Evolutionary conservation across 2,797 vertebrate species (phyloP), one percentile per base, ranked within the genome.

Genomic region (Amazonetta brasiliensis): DNA sequence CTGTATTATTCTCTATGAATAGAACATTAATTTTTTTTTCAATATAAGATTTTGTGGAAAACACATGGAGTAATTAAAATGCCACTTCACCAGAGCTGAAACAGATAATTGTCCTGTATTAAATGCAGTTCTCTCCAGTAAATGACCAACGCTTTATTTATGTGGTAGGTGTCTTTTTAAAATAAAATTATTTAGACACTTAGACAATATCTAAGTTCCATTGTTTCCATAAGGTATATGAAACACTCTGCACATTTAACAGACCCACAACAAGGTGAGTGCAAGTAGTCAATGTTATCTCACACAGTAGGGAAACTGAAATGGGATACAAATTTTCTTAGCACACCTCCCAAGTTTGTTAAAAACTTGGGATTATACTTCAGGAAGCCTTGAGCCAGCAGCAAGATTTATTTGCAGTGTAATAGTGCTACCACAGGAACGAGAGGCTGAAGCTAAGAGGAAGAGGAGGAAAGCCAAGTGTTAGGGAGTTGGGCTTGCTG

Each of bases 341-440:
- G 22, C n/a, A 25, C 11, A 43, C 12, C 35, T 41, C n/a, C 3
- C 7, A 88, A 60, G 4, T 44, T 33, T 48, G 52, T 56, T 19
- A 41, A 77, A 92, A 94, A 37, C 1, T 8, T 72, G 11, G 11
- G 10, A 35, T 79, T 41, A 41, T 48, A 69, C 59, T 39, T 56
- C 33, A 43, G 14, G 14, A 93, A 89, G 84, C 12, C 6, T 43
- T 31, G 46, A 91, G 26, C 23, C 33, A 50, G 4, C 30, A 44
- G 4, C 0, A 1, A 75, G 37, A 23, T 0, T 21, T 81, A 33
- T 37, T 58, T 82, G 37, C 44, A 54, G 20, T 1, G 0, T n/a
- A 54, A 60, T 44, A 8, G 17, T n/a, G n/a, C 15, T 87, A 44
- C 12, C 14, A 11, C 67, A 48, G n/a, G 23, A 74, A 78, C 1